These are phyloP conservation scores for Phalera bucephala DNA, from an alignment of 2,888 invertebrate species.

Conservation along the genomic window DNA sequence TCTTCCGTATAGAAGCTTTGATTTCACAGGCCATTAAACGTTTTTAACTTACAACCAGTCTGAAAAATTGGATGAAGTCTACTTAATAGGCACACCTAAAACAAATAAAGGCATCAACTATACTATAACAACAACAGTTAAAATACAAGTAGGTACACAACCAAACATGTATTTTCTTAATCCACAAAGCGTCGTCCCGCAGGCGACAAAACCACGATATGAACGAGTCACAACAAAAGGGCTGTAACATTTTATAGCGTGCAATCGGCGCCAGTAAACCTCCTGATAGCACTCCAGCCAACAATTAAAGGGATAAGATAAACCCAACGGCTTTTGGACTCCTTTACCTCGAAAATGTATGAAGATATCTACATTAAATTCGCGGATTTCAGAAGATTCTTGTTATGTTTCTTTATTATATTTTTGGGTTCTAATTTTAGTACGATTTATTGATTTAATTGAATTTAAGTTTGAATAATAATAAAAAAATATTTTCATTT, in stretches of 20 bases:
- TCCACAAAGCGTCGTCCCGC: conserved; percentile 29
- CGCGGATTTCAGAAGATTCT: not conserved
- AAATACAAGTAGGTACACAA: no score
- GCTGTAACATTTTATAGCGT: conserved; percentile 67
- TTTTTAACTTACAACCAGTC: no score
- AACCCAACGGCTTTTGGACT: conserved; percentile 50
- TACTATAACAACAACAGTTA: no score
- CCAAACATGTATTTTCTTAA: conserved; percentile 25
- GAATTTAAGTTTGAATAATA: no score
- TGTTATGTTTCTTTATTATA: no score
- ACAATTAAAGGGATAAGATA: conserved; percentile 71
- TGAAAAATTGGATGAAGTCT: no score
- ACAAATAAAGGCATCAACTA: no score
- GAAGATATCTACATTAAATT: conserved; percentile 20
- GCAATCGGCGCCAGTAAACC: conserved; percentile 62
- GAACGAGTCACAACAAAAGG: conserved; percentile 55
- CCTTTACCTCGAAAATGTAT: conserved; percentile 35
- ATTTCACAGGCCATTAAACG: no score
- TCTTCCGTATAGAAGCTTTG: no score
- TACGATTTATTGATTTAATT: no score
- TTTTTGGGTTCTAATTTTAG: not conserved
- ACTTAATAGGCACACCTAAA: no score
- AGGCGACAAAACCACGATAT: conserved; percentile 50
- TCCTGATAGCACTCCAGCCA: conserved; percentile 64
- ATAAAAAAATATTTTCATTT: no score